Conservation (phyloP, 2,888 invertebrate genomes). For the Apomyelois bistriatella region DNA sequence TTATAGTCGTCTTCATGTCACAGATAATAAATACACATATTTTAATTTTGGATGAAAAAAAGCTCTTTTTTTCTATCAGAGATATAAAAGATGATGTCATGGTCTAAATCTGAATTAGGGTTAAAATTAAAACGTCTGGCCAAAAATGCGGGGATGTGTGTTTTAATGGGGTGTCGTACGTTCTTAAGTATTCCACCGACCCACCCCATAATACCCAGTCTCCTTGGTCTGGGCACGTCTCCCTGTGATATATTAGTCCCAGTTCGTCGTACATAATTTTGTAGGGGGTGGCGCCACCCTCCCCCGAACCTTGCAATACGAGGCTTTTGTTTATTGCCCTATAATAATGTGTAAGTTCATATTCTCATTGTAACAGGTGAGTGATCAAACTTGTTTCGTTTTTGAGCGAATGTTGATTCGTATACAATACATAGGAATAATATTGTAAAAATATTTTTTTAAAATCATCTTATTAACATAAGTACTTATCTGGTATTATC, state of each 20-base stretch:
- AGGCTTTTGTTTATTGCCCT: constrained; percentile 74
- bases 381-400: not conserved
- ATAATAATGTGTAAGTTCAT: constrained; percentile 46
- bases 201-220: constrained; percentile 77
- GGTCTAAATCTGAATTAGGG: constrained; percentile 13
- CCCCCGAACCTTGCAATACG: constrained; percentile 69
- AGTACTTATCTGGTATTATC: no score
- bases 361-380: constrained; percentile 8
- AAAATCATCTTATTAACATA: no score
- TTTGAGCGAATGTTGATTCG: not conserved
- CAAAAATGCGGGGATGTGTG: constrained; percentile 76
- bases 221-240: constrained; percentile 79
- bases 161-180: constrained; percentile 80
- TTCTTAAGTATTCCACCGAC: constrained; percentile 79
- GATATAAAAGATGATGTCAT: not conserved
- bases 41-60: no score
- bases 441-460: no score
- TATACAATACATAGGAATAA: no score
- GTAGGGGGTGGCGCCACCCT: constrained; percentile 65
- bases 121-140: constrained; percentile 73
- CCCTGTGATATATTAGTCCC: constrained; percentile 80
- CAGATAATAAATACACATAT: no score
- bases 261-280: constrained; percentile 81
- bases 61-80: not conserved
- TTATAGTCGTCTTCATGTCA: no score